phyloP scores from a whole-genome alignment of 2,797 vertebrate species.

The Silurus lanzhouensis region DNA sequence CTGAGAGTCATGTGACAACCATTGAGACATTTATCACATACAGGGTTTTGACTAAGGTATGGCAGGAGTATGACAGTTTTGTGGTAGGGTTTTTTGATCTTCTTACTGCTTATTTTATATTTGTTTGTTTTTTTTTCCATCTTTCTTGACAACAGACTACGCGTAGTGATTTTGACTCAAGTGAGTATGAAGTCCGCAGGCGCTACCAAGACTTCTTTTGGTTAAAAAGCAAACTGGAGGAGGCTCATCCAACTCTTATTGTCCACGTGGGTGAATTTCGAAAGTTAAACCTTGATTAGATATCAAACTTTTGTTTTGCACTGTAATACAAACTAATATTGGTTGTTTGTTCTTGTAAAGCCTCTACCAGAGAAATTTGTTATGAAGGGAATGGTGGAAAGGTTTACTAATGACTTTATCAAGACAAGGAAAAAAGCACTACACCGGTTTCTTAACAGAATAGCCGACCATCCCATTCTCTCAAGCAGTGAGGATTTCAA shows the following conservation, averaged over 20 bases:
- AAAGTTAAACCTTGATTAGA: neutral
- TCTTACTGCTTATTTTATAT: neutral
- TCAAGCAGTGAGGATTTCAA: slow-evolving; percentile 89
- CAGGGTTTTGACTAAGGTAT: slow-evolving; percentile 88
- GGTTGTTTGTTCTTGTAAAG: slow-evolving; percentile 64
- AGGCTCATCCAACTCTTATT: slow-evolving; percentile 88
- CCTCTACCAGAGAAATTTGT: slow-evolving; percentile 97
- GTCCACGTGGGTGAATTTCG: slow-evolving; percentile 82
- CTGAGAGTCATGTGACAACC: slow-evolving; percentile 90
- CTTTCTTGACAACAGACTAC: slow-evolving; percentile 79
- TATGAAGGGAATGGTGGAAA: slow-evolving; percentile 94
- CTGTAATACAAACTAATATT: neutral
- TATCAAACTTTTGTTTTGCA: neutral
- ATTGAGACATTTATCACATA: slow-evolving; percentile 95
- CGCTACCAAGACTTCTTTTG: slow-evolving; percentile 97
- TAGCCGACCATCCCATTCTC: slow-evolving; percentile 90
- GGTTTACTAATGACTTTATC: slow-evolving; percentile 93
- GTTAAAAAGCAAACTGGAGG: slow-evolving; percentile 89
- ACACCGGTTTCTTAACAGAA: slow-evolving; percentile 88
- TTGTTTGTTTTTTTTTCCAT: neutral
- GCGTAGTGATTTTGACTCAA: slow-evolving; percentile 89
- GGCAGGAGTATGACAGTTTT: slow-evolving; percentile 6
- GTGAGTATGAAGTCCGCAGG: slow-evolving; percentile 91
- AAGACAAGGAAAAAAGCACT: slow-evolving; percentile 90
- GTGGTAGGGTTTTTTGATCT: neutral